These are phyloP conservation scores for Colinus virginianus DNA, from an alignment of 2,113 vertebrate species.

Conservation along the genomic window DNA sequence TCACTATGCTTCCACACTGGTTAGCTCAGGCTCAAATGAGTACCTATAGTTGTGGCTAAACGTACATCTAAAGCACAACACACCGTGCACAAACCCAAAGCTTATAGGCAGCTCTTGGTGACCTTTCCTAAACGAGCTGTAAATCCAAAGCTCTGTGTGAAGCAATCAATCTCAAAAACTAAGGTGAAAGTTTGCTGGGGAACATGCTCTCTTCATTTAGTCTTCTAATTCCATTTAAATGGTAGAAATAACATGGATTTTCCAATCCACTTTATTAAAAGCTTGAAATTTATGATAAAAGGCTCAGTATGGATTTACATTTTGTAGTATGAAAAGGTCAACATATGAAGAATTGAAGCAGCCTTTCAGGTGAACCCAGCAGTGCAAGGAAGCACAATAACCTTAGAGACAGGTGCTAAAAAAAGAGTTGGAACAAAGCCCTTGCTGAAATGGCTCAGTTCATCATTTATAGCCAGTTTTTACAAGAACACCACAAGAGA, in stretches of 20 bases:
- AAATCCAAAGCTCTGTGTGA: background rate
- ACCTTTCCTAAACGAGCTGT: background rate
- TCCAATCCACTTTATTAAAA: background rate
- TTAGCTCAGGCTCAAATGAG: background rate
- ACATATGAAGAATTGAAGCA: background rate
- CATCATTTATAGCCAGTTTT: background rate
- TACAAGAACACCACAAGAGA: background rate
- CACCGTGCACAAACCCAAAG: background rate
- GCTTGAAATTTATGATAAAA: background rate
- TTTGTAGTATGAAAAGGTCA: background rate
- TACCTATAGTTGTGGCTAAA: background rate
- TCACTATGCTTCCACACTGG: rapidly evolving
- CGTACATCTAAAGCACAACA: background rate
- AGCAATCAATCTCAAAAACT: background rate
- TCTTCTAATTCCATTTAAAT: background rate
- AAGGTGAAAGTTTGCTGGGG: background rate
- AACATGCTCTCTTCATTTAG: background rate
- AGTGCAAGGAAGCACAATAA: background rate
- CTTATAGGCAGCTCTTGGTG: background rate
- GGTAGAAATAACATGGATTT: background rate
- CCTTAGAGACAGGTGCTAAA: background rate
- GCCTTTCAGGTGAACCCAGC: background rate
- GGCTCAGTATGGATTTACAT: background rate
- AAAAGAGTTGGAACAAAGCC: background rate
- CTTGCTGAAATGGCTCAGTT: background rate